A percentile compares a stretch with the other conserved stretches of the same genome.
phyloP scores from a whole-genome alignment of 1,140 invertebrate genomes.

The Ganaspis sp. region DNA sequence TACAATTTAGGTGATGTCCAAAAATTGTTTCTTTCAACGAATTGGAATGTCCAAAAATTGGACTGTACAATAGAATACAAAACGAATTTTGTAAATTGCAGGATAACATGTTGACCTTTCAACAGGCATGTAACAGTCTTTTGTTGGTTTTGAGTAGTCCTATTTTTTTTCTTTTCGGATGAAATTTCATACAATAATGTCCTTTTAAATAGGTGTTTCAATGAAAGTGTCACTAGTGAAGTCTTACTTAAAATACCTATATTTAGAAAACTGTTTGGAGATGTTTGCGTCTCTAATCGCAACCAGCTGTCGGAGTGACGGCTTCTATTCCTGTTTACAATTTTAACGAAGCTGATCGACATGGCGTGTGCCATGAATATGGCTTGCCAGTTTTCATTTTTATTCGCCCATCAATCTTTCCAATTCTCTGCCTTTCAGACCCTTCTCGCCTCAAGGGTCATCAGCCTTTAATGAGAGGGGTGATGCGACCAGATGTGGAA shows the following conservation, averaged over 20 bases:
- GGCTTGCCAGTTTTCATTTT: conserved; percentile 19
- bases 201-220: background rate
- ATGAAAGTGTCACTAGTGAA: background rate
- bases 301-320: conserved; percentile 15
- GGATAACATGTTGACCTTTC: no score
- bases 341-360: conserved; percentile 30
- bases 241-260: conserved; percentile 2
- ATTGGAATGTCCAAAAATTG: no score
- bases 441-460: conserved; percentile 9
- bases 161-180: background rate
- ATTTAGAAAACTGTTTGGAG: conserved; percentile 16
- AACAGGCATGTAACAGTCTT: no score
- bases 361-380: conserved; percentile 27
- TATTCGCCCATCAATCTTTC: conserved; percentile 28
- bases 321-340: conserved; percentile 26
- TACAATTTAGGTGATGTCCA: no score
- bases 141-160: no score
- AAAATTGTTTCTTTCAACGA: no score
- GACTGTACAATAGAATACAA: no score
- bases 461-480: background rate
- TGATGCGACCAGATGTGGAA: background rate
- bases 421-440: conserved; percentile 13
- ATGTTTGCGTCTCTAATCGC: conserved; percentile 26
- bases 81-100: no score
- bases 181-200: background rate